Percentiles rank a stretch among this genome's conserved stretches.
phyloP scores from a whole-genome alignment of 2,888 invertebrate species.

The Apantesis nais region DNA sequence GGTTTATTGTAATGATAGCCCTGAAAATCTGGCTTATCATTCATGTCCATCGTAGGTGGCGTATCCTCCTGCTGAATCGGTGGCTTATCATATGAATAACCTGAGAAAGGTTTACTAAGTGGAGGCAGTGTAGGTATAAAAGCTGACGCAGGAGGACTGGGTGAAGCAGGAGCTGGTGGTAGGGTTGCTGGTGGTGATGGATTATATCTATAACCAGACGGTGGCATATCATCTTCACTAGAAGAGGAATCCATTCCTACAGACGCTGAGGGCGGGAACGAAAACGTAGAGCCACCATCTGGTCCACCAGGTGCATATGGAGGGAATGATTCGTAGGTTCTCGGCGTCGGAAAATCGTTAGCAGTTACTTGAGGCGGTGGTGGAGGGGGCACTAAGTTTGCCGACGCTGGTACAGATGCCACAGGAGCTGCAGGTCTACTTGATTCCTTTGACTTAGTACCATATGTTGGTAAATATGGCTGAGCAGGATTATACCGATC shows the following conservation, averaged over 20 bases:
- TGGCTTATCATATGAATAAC: constrained; percentile 76
- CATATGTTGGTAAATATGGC: constrained; percentile 73
- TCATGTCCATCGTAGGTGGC: constrained; percentile 47
- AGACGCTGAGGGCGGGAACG: constrained; percentile 55
- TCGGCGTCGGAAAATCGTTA: constrained; percentile 69
- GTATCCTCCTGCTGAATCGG: constrained; percentile 55
- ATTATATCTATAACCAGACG: constrained; percentile 67
- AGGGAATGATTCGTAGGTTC: constrained; percentile 76
- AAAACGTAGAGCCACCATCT: constrained; percentile 42
- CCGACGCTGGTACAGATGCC: constrained; percentile 23
- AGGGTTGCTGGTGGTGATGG: constrained; percentile 57
- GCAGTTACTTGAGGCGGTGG: constrained; percentile 52
- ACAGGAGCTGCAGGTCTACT: constrained; percentile 32
- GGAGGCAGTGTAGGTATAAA: constrained; percentile 55
- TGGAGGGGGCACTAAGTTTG: constrained; percentile 44
- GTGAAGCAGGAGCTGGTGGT: constrained; percentile 54
- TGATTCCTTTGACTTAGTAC: constrained; percentile 68
- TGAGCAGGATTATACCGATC: constrained; percentile 83
- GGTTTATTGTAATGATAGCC: constrained; percentile 70
- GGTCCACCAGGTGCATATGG: constrained; percentile 64
- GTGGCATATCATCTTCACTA: constrained; percentile 47
- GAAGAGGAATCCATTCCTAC: constrained; percentile 50
- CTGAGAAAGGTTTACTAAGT: constrained; percentile 62
- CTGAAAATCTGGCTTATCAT: constrained; percentile 64
- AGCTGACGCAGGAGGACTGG: constrained; percentile 30